Conservation (phyloP, 2,888 invertebrate species). For the Odontomyia ornata region DNA sequence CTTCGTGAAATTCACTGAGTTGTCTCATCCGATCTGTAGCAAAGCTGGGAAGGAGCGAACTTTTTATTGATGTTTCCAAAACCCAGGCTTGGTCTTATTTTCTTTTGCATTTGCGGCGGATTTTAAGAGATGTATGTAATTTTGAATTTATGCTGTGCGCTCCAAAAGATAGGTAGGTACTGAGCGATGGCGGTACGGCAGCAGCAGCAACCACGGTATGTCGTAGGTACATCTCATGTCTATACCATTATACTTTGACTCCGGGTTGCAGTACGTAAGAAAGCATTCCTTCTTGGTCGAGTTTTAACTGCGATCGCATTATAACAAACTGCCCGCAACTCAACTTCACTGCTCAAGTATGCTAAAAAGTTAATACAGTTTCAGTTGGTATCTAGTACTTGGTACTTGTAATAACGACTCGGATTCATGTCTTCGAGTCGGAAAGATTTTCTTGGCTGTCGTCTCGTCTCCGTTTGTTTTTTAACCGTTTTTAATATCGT, state of each 20-base stretch:
- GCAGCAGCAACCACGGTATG: constrained; percentile 19
- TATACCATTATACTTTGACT: constrained; percentile 32
- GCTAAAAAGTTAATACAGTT: constrained; percentile 53
- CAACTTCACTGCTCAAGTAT: constrained; percentile 49
- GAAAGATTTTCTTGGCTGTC: constrained; percentile 10
- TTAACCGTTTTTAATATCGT: constrained; percentile 15
- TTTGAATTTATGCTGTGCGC: constrained; percentile 34
- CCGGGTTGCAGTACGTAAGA: constrained; percentile 41
- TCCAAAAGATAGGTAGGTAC: constrained; percentile 31
- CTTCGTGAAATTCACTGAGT: constrained; percentile 18
- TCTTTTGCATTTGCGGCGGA: constrained; percentile 23
- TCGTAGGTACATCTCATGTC: constrained; percentile 40
- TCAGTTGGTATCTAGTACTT: constrained; percentile 54
- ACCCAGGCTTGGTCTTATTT: constrained; percentile 25
- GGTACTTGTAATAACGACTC: constrained; percentile 52
- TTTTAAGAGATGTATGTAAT: constrained; percentile 40
- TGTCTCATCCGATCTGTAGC: constrained; percentile 15
- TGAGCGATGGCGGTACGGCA: constrained; percentile 26
- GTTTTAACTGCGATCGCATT: constrained; percentile 51
- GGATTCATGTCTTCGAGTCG: constrained; percentile 35
- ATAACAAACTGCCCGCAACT: constrained; percentile 52
- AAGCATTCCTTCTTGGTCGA: constrained; percentile 51
- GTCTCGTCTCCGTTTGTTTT: neutral
- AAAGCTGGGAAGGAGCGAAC: neutral
- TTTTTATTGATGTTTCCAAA: constrained; percentile 33